phyloP scores from a whole-genome alignment of 2,113 vertebrate genomes.

The Seriola quinqueradiata region DNA sequence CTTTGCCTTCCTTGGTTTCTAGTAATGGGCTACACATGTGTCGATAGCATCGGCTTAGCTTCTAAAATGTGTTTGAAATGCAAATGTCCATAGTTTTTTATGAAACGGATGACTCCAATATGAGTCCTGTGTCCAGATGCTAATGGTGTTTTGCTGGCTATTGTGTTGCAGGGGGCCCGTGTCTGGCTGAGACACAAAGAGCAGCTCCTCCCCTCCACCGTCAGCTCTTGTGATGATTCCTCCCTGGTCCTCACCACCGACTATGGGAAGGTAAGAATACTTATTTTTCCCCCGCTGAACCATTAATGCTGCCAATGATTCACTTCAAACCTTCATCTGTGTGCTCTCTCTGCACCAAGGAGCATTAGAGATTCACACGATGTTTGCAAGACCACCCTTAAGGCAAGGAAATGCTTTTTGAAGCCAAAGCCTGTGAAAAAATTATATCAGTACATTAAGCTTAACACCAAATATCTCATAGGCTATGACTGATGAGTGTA shows the following conservation, averaged over 20 bases:
- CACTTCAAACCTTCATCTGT: background rate
- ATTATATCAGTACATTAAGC: background rate
- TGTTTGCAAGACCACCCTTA: background rate
- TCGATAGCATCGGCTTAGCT: background rate
- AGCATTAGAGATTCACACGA: background rate
- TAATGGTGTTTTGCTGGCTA: constrained; percentile 47
- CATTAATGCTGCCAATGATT: background rate
- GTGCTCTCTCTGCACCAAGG: background rate
- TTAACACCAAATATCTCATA: background rate
- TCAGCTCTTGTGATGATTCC: constrained; percentile 82
- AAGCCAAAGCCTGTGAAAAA: background rate
- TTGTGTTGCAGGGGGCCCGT: constrained; percentile 86
- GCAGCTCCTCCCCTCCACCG: constrained; percentile 88
- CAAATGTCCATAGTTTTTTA: constrained; percentile 14
- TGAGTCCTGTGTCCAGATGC: constrained; percentile 48
- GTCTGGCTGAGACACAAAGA: constrained; percentile 90
- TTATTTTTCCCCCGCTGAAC: background rate
- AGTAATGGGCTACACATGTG: background rate
- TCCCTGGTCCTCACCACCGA: constrained; percentile 86
- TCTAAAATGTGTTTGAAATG: background rate
- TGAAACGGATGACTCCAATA: constrained; percentile 5
- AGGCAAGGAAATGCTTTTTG: background rate
- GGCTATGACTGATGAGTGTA: background rate
- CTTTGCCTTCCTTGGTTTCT: background rate
- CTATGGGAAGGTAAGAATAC: constrained; percentile 87